Percentiles rank a stretch among this genome's conserved stretches.
These are phyloP conservation scores for Haliaeetus leucogaster DNA, from an alignment of 2,113 vertebrate genomes.

Conservation along the genomic window DNA sequence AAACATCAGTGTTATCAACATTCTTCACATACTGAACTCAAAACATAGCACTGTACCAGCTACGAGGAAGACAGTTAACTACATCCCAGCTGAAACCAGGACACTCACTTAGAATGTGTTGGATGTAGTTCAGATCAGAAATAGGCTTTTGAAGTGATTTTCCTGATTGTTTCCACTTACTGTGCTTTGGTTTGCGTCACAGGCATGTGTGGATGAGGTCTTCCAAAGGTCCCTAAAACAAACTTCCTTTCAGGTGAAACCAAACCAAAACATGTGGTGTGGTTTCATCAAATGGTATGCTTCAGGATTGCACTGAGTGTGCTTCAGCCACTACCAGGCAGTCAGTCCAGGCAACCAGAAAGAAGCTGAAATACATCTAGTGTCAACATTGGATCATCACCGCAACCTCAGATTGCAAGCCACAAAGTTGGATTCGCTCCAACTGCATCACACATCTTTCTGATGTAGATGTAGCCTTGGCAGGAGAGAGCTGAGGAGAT, in stretches of 20 bases:
- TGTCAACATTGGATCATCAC: background rate
- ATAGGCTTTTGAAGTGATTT: background rate
- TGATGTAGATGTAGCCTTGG: background rate
- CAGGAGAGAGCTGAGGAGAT: background rate
- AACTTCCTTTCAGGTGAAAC: background rate
- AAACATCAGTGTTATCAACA: too few relatives aligned
- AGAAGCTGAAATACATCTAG: background rate
- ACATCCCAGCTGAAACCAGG: too few relatives aligned
- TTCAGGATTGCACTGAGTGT: background rate
- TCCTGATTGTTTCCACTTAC: background rate
- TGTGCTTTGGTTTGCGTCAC: background rate
- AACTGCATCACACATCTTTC: background rate
- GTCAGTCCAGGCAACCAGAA: background rate
- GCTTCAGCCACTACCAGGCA: background rate
- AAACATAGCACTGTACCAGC: too few relatives aligned
- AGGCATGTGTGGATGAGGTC: background rate
- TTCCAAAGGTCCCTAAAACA: background rate
- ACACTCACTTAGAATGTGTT: background rate
- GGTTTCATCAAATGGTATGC: background rate
- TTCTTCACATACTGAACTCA: too few relatives aligned
- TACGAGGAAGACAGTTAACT: too few relatives aligned
- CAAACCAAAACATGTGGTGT: background rate
- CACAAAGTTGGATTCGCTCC: background rate
- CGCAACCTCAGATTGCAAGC: fast-evolving
- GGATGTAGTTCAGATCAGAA: background rate